Evolutionary conservation across 2,797 vertebrate species (phyloP).

Genomic region (Microctenopoma lineatum): DNA sequence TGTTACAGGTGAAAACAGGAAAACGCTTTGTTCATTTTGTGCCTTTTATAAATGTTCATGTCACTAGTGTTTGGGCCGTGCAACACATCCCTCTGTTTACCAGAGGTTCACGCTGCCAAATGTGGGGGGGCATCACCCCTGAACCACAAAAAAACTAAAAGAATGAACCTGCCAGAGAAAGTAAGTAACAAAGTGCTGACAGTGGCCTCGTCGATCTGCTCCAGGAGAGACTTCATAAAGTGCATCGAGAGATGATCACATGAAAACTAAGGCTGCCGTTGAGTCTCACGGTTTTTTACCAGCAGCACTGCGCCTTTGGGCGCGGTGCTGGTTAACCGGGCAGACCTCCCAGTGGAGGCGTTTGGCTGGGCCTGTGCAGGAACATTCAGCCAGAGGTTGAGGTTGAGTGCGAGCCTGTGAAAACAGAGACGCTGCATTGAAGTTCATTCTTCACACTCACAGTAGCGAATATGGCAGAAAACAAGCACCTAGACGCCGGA

Average conservation of each 20-base stretch:
- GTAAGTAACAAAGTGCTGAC: neutral
- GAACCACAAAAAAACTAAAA: neutral
- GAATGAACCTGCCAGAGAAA: neutral
- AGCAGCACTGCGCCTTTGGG: conserved; percentile 1
- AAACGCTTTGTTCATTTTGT: neutral
- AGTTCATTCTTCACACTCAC: neutral
- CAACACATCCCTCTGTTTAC: neutral
- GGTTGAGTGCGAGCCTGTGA: conserved; percentile 35
- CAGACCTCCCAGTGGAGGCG: neutral
- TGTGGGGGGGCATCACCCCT: neutral
- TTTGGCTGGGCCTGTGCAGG: conserved; percentile 23
- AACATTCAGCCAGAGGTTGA: conserved; percentile 3
- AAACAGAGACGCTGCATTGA: neutral
- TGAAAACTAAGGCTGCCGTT: neutral
- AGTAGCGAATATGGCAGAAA: neutral
- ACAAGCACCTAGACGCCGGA: fast-evolving
- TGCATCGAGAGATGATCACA: neutral
- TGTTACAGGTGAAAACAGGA: conserved; percentile 23
- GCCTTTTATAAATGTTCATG: neutral
- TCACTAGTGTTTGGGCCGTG: conserved; percentile 28
- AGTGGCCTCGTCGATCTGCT: neutral
- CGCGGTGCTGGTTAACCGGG: neutral
- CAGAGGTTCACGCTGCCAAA: neutral
- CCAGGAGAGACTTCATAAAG: conserved; percentile 22
- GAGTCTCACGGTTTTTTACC: conserved; percentile 15